These are phyloP conservation scores for Shinisaurus crocodilurus DNA, from an alignment of 2,113 vertebrate genomes.

Conservation along the genomic window DNA sequence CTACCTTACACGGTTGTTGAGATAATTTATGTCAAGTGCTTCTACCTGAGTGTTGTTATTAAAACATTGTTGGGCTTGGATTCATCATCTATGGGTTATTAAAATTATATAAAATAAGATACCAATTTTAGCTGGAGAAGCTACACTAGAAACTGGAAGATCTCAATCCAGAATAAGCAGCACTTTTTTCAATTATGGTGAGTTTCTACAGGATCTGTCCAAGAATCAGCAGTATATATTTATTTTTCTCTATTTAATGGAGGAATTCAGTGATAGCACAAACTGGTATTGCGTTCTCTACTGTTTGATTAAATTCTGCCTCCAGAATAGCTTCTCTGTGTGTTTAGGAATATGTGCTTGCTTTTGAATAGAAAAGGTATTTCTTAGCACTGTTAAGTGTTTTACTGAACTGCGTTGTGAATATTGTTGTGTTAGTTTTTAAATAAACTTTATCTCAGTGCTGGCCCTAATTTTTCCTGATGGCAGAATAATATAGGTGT, in stretches of 20 bases:
- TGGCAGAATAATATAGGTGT: not conserved
- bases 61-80: not conserved
- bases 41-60: not conserved
- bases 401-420: not conserved
- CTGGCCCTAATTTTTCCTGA: not conserved
- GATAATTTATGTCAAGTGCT: not conserved
- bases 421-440: not conserved
- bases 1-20: not conserved
- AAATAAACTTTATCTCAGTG: not conserved
- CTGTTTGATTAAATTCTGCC: constrained; percentile 27
- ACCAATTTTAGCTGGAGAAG: not conserved
- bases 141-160: constrained; percentile 52
- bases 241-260: not conserved
- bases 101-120: not conserved
- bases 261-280: not conserved
- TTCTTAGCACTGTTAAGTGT: not conserved
- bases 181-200: constrained; percentile 21
- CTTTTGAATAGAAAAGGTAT: not conserved
- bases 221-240: not conserved
- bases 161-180: not conserved
- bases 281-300: constrained; percentile 45
- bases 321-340: not conserved
- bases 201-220: not conserved
- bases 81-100: not conserved
- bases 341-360: not conserved